Conservation (phyloP, 2,797 vertebrate genomes). For the Clarias platycephalus region DNA sequence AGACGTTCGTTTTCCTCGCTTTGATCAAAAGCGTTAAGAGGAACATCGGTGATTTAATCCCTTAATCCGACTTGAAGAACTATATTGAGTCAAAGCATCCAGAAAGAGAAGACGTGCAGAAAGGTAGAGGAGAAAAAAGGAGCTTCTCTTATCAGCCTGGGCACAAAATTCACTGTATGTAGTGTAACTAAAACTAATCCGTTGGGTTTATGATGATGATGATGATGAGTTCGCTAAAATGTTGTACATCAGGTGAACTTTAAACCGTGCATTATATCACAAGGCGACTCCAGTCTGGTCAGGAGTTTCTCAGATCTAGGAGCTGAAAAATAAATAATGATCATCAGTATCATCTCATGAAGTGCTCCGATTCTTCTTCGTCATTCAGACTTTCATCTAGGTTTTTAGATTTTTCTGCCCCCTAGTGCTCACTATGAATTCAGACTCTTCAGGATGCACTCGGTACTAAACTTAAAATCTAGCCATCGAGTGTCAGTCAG, state of each 20-base stretch:
- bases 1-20: background rate
- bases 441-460: background rate
- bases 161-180: background rate
- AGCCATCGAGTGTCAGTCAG: background rate
- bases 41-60: background rate
- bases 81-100: background rate
- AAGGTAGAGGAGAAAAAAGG: background rate
- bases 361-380: background rate
- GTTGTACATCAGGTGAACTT: background rate
- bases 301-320: background rate
- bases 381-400: background rate
- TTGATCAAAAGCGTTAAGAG: background rate
- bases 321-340: background rate
- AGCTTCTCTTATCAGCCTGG: background rate
- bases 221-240: background rate
- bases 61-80: background rate
- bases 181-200: background rate
- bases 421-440: background rate
- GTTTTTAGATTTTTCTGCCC: background rate
- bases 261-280: background rate
- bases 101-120: background rate
- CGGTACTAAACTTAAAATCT: background rate
- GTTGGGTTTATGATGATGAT: background rate
- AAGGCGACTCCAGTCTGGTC: background rate
- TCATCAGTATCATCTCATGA: background rate